Evolutionary conservation across 2,888 invertebrate species (phyloP), one percentile per base, ranked within the genome.

Genomic region (Torymus texanus): DNA sequence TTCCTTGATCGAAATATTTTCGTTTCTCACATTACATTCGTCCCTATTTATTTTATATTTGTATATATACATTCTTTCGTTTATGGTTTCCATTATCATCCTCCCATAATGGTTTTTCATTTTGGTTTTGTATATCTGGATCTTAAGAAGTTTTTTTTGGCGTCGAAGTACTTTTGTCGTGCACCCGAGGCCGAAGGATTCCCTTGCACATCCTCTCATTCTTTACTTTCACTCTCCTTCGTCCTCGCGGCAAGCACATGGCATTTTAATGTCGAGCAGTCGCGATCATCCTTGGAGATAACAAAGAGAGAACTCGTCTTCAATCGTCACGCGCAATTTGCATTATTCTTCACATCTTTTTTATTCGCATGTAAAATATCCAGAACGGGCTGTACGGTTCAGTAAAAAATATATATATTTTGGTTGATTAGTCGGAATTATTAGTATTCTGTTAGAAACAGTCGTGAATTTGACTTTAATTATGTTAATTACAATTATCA

Each of bases 351-450:
- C 75, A 78, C 68, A 63, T 75, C 56, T 63, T 68, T 78, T 79
- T 76, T 75, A 62, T 66, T 41, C 65, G 79, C 62, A 81, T 68
- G 41, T 67, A n/a, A 63, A 82, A 87, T 90, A 90, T 90, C 90
- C 90, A 90, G 90, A 90, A 90, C 89, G 90, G 90, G 90, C 88
- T 90, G 87, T 85, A 89, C 89, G 90, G 89, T 90, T 88, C 88
- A 88, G 87, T 88, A 86, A 3, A 51, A 71, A 55, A 58, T n/a
- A 11, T 2, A 2, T 63, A 55, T 73, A 3, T 75, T 78, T 77
- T 75, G 71, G 56, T 50, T 67, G 55, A 41, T 11, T 14, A 75
- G 29, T 78, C 14, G 62, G 74, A 73, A 41, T 70, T 14, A 65
- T 51, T 12, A 66, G 56, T 51, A 53, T 21, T 78, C 53, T 68